Conservation (phyloP, 2,113 vertebrate species). For the Ondatra zibethicus region DNA sequence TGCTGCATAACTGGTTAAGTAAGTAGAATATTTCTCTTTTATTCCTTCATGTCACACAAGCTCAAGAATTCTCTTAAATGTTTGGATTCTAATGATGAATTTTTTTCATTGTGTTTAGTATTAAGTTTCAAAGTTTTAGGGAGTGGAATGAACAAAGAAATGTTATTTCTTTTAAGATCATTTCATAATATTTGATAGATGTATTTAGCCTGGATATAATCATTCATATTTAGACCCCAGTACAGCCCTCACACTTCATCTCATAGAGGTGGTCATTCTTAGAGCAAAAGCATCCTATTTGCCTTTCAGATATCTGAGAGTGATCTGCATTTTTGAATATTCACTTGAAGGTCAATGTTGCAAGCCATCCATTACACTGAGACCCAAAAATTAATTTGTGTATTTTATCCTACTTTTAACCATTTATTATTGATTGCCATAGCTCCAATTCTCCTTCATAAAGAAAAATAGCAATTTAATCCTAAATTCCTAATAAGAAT, state of each 20-base stretch:
- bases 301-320: neutral
- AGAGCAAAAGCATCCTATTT: neutral
- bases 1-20: neutral
- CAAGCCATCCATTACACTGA: neutral
- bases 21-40: neutral
- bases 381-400: neutral
- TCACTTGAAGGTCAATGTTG: neutral
- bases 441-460: neutral
- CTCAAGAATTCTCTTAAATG: neutral
- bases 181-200: neutral
- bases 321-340: neutral
- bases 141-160: neutral
- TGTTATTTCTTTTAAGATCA: neutral
- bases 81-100: neutral
- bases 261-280: neutral
- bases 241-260: neutral
- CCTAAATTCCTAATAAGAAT: neutral
- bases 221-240: neutral
- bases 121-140: neutral
- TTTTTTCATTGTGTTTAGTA: neutral
- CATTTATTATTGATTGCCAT: neutral
- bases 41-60: neutral
- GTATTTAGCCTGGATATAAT: neutral
- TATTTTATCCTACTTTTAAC: neutral
- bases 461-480: constrained; percentile 36